phyloP scores from a whole-genome alignment of 2,888 invertebrate species.

The Rhamphomyia laevipes region DNA sequence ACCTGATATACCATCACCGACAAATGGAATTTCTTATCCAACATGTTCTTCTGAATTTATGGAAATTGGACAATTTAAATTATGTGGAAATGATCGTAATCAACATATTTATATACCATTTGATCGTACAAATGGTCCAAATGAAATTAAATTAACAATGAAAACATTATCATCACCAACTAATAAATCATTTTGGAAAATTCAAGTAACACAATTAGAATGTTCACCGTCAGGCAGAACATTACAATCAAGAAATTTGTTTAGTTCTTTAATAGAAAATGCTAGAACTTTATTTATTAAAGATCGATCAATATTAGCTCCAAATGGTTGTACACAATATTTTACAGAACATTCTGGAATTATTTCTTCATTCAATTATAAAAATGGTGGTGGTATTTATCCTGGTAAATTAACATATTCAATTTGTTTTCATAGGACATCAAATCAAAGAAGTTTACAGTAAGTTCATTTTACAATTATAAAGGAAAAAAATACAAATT shows the following conservation, averaged over 20 bases:
- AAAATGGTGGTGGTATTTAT: slow-evolving; percentile 44
- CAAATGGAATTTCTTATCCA: slow-evolving; percentile 17
- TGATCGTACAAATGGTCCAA: slow-evolving; percentile 23
- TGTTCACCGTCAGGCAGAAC: slow-evolving; percentile 17
- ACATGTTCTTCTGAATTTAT: slow-evolving; percentile 23
- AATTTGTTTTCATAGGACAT: slow-evolving; percentile 46
- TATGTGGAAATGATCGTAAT: slow-evolving; percentile 49
- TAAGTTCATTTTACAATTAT: slow-evolving; percentile 7
- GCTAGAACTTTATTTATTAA: not conserved
- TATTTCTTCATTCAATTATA: slow-evolving; percentile 44
- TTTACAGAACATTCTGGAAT: slow-evolving; percentile 21
- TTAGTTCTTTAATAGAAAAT: not conserved
- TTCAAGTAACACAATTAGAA: slow-evolving; percentile 23
- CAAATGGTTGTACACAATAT: slow-evolving; percentile 27
- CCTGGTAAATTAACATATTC: slow-evolving; percentile 47
- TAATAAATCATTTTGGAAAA: slow-evolving; percentile 18
- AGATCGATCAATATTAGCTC: slow-evolving; percentile 16
- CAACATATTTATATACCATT: slow-evolving; percentile 39
- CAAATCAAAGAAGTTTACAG: slow-evolving; percentile 17
- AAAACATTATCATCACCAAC: slow-evolving; percentile 18
- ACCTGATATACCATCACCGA: slow-evolving; percentile 18
- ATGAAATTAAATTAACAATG: slow-evolving; percentile 14
- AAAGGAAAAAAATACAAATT: too few species aligned
- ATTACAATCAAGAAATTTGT: too few species aligned
- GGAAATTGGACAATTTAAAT: slow-evolving; percentile 19